Base-by-base conservation (phyloP, 2,888 invertebrate species). In the Dicyrtomina minuta region DNA sequence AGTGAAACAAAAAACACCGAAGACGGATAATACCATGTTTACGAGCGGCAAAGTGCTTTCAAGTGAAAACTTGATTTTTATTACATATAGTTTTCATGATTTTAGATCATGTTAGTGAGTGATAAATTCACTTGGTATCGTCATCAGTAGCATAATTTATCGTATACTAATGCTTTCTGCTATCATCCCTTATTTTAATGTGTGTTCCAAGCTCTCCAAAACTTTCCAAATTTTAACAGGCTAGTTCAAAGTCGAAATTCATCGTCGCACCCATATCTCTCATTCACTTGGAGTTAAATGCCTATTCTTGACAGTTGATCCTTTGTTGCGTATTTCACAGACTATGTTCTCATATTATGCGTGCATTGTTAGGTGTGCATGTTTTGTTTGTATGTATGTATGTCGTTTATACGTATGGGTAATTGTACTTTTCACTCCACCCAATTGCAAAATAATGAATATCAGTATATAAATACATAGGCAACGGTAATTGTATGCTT, bases 121-220 rank as follows among this genome's bases (percentile, higher is more conserved):
- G 20, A 39, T 58, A 27, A 58, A 17, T 15, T 27, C 39, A 33
- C 15, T 39, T 27, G 20, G 39, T 58, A 58, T 58, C 58, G 33
- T 58, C 58, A 58, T 58, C 33, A 58, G 58, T 13, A 17, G 33
- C 39, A 5, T 58, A 33, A 58, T 58, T 58, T 58, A 58, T 58
- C 5, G 39, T 33, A 26, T 58, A n/a, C n/a, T 39, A 39, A 33
- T 17, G 39, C 27, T 39, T 39, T 27, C 55, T 58, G 10, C 17
- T n/a, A 33, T 15, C 27, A 8, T 55, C 24, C 24, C 53, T 20
- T 15, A 22, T 41, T 41, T 10, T 8, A 41, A 41, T 41, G n/a
- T n/a, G n/a, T n/a, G n/a, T 41, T 41, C 43, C 17, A 8, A 46
- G 13, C n/a, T 46, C 46, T 15, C n/a, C 46, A 46, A 46, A n/a